A percentile compares a stretch with the other conserved stretches of the same genome.
These are phyloP conservation scores for Drosophila greeni DNA, from an alignment of 2,888 invertebrate genomes.

Conservation along the genomic window DNA sequence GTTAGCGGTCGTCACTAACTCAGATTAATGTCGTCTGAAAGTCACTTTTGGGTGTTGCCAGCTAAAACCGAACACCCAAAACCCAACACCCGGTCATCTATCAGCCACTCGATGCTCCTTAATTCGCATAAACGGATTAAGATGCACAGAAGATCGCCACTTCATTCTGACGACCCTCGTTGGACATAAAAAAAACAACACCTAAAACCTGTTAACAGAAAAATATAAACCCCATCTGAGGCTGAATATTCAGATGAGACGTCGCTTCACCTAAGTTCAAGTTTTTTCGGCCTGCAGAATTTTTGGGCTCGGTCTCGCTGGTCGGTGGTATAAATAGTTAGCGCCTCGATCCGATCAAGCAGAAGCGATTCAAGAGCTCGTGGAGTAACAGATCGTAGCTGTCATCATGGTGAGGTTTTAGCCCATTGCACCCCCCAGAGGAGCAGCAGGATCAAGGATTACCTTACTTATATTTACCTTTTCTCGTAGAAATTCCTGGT, in stretches of 20 bases:
- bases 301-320: conserved; percentile 30
- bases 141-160: conserved; percentile 13
- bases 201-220: conserved; percentile 10
- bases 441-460: background rate
- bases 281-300: conserved; percentile 34
- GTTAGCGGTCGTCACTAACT: conserved; percentile 20
- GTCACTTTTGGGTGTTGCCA: conserved; percentile 23
- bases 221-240: conserved; percentile 5
- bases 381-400: conserved; percentile 51
- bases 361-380: conserved; percentile 60
- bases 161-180: conserved; percentile 35
- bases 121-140: conserved; percentile 35
- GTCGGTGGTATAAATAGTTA: conserved; percentile 39
- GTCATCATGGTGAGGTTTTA: conserved; percentile 58
- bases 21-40: conserved; percentile 36
- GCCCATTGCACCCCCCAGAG: background rate
- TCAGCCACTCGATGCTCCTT: conserved; percentile 5
- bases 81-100: conserved; percentile 3
- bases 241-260: conserved; percentile 44
- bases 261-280: conserved; percentile 15
- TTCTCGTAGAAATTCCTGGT: conserved; percentile 67
- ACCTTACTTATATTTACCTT: background rate
- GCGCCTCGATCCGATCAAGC: conserved; percentile 35
- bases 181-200: conserved; percentile 24
- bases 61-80: background rate